Evolutionary conservation across 2,797 vertebrate genomes (phyloP), one percentile per base, ranked within the genome.

Genomic region (Triplophysa bombifrons): DNA sequence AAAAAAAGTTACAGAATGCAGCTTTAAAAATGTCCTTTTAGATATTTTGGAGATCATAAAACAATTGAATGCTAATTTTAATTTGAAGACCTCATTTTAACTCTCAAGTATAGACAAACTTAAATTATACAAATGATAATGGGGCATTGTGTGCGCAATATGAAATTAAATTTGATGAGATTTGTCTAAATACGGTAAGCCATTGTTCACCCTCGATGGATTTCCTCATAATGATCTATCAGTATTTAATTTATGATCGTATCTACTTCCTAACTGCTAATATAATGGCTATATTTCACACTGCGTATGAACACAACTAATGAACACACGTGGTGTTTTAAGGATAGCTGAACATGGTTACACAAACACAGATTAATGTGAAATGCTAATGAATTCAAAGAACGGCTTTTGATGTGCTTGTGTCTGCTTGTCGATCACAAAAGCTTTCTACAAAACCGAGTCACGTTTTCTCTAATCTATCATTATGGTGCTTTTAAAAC

Each of bases 171-270:
- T 72, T 85, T 83, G 80, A 85, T 85, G 82, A 79, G 77, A 83
- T 85, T 76, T 78, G 70, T 79, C 70, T 72, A 79, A 80, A 80
- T 73, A 80, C 73, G 72, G 61, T 56, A 76, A 81, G 56, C 72
- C 69, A 38, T 20, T 17, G 75, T 83, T 85, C 78, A 79, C 79
- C 78, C 71, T 69, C 72, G 41, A 13, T 73, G 41, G 74, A 56
- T 80, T 81, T 79, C 30, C n/a, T 44, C 76, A 76, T 85, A 83
- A 83, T 81, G 56, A 81, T 83, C 79, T 81, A 77, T 72, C 75
- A 65, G 81, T 69, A 61, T 72, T 69, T 76, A 81, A 85, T 82
- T 83, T 79, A 85, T 83, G 73, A 79, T 77, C 1, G 44, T 80
- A 65, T 72, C 60, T 56, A 34, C 74, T 58, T 77, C 72, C 72